Evolutionary conservation across 2,797 vertebrate species (phyloP).

Genomic region (Syndactyla subalaris): DNA sequence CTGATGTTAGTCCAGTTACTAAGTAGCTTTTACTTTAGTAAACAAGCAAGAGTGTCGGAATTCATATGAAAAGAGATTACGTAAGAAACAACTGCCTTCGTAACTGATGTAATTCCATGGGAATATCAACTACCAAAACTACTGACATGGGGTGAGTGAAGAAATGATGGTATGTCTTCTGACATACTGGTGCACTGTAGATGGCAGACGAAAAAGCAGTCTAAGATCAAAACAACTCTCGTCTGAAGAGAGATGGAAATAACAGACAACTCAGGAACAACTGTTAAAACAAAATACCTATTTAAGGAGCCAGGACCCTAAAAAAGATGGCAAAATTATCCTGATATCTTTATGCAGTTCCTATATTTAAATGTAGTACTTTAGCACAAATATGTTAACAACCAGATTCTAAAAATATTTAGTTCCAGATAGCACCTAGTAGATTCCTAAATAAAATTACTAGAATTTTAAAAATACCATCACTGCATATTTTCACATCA

Average conservation of each 20-base stretch:
- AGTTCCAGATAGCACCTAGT: neutral
- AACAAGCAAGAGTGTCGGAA: neutral
- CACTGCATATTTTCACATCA: neutral
- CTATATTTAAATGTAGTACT: neutral
- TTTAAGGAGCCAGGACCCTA: neutral
- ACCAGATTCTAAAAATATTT: neutral
- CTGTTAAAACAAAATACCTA: neutral
- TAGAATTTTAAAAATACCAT: neutral
- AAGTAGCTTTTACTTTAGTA: neutral
- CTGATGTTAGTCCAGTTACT: slow-evolving; percentile 13
- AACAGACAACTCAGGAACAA: neutral
- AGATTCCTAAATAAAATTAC: neutral
- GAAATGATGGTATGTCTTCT: neutral
- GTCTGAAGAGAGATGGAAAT: neutral
- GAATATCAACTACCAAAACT: neutral
- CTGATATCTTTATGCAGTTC: neutral
- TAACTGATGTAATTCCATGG: neutral
- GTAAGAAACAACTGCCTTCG: slow-evolving; percentile 10
- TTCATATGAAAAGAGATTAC: neutral
- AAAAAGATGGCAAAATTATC: neutral
- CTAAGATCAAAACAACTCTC: neutral
- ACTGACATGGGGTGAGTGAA: neutral
- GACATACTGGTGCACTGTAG: neutral
- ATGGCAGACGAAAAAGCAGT: neutral
- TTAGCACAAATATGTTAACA: neutral